phyloP scores from a whole-genome alignment of 2,888 invertebrate species.

The Watsonalla binaria region DNA sequence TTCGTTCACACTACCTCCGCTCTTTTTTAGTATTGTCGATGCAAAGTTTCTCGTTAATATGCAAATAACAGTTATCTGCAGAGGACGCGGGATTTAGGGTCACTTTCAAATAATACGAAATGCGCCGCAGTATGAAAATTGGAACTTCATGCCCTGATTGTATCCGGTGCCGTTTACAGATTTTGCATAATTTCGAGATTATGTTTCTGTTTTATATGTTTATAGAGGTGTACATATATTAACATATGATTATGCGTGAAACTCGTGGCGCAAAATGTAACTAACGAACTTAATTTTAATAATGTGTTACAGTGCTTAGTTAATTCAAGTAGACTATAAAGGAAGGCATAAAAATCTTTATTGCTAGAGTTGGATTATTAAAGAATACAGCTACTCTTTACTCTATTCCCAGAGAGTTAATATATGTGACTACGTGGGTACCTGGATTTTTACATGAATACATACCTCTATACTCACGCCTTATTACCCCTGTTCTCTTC shows the following conservation, averaged over 20 bases:
- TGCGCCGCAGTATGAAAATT: slow-evolving; percentile 53
- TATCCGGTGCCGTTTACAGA: slow-evolving; percentile 56
- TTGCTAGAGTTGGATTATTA: slow-evolving; percentile 45
- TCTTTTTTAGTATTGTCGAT: slow-evolving; percentile 69
- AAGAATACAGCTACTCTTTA: slow-evolving; percentile 36
- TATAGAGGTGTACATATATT: slow-evolving; percentile 47
- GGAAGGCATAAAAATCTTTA: slow-evolving; percentile 53
- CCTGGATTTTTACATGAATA: too few relatives aligned
- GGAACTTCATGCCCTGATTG: slow-evolving; percentile 57
- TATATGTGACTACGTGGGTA: slow-evolving; percentile 12
- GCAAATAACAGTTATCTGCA: slow-evolving; percentile 73
- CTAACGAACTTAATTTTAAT: slow-evolving; percentile 50
- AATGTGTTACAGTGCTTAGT: slow-evolving; percentile 52
- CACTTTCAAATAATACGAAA: slow-evolving; percentile 55
- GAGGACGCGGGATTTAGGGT: slow-evolving; percentile 60
- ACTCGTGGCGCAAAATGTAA: slow-evolving; percentile 40
- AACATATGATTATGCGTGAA: slow-evolving; percentile 48
- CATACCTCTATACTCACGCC: too few relatives aligned
- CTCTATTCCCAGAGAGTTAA: slow-evolving; percentile 5
- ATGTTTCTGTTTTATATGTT: slow-evolving; percentile 51
- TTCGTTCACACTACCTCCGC: slow-evolving; percentile 61
- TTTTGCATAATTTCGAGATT: slow-evolving; percentile 63
- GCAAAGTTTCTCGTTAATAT: slow-evolving; percentile 77
- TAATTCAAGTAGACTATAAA: slow-evolving; percentile 57
- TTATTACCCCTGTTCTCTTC: too few relatives aligned